Percentiles rank a stretch among this genome's conserved stretches.
Conservation (phyloP, 2,888 invertebrate species). For the Cosmia pyralina region DNA sequence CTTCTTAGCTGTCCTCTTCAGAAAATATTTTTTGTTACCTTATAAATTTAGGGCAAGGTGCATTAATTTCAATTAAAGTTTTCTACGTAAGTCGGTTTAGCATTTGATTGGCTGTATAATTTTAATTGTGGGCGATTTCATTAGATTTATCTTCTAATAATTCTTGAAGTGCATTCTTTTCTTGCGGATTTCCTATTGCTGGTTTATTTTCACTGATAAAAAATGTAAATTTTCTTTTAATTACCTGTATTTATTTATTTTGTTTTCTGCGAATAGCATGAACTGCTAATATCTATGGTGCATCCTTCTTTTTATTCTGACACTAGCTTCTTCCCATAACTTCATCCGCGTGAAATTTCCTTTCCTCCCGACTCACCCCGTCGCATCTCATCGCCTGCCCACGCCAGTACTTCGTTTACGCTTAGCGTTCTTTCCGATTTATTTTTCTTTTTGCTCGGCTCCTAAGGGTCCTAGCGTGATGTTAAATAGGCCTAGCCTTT, state of each 20-base stretch:
- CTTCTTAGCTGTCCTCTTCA: constrained; percentile 77
- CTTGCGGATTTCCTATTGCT: constrained; percentile 9
- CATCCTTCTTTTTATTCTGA: not conserved
- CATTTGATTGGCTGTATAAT: constrained; percentile 49
- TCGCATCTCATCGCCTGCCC: too few species aligned
- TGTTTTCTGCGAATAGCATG: not conserved
- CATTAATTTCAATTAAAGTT: constrained; percentile 59
- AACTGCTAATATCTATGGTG: too few species aligned
- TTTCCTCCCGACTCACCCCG: too few species aligned
- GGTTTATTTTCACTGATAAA: constrained; percentile 4
- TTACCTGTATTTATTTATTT: not conserved
- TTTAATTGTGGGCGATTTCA: constrained; percentile 31
- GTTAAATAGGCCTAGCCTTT: too few species aligned
- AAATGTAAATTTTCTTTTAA: not conserved
- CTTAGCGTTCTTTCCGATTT: too few species aligned
- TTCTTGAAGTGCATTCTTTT: constrained; percentile 12
- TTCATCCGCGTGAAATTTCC: too few species aligned
- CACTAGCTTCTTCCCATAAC: too few species aligned
- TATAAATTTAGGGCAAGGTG: constrained; percentile 76
- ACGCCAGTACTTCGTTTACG: too few species aligned
- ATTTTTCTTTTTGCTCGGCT: too few species aligned
- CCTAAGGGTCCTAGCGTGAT: too few species aligned
- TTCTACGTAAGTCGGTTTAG: constrained; percentile 59
- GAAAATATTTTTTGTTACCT: constrained; percentile 79
- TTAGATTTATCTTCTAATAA: constrained; percentile 32